A percentile compares a stretch with the other conserved stretches of the same genome.
These are phyloP conservation scores for Silurus aristotelis DNA, from an alignment of 2,797 vertebrate genomes.

Conservation along the genomic window DNA sequence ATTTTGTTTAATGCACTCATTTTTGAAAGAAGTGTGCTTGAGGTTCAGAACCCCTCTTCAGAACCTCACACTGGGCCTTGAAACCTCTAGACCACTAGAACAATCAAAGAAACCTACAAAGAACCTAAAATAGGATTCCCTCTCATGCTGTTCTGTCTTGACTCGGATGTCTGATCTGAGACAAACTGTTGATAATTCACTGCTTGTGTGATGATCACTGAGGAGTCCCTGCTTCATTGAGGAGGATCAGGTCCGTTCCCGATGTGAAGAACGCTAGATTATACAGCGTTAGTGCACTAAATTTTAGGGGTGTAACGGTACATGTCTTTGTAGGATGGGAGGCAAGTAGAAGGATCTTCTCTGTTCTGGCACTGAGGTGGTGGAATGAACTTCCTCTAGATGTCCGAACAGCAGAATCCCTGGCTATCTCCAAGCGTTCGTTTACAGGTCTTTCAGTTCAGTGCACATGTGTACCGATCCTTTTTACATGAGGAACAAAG, in stretches of 20 bases:
- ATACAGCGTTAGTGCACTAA: constrained; percentile 16
- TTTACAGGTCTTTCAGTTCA: too few species aligned
- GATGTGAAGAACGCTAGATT: constrained; percentile 2
- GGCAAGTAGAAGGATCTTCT: too few species aligned
- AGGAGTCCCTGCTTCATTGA: neutral
- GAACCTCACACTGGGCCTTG: neutral
- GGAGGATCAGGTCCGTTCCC: neutral
- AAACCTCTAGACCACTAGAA: neutral
- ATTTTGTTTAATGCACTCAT: too few species aligned
- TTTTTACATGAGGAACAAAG: too few species aligned
- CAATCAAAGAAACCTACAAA: neutral
- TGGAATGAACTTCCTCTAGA: too few species aligned
- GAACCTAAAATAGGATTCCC: neutral
- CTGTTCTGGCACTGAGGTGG: too few species aligned
- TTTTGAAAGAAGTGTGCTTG: neutral
- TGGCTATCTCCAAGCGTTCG: too few species aligned
- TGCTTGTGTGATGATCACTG: neutral
- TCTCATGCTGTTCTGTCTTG: too few species aligned
- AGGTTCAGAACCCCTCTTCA: neutral
- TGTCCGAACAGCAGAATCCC: too few species aligned
- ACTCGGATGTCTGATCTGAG: neutral
- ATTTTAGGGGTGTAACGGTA: too few species aligned
- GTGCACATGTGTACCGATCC: too few species aligned
- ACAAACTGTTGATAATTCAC: neutral
- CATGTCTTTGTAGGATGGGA: too few species aligned